These are phyloP conservation scores for Barypeithes pellucidus DNA, from an alignment of 2,888 invertebrate genomes.

Conservation along the genomic window DNA sequence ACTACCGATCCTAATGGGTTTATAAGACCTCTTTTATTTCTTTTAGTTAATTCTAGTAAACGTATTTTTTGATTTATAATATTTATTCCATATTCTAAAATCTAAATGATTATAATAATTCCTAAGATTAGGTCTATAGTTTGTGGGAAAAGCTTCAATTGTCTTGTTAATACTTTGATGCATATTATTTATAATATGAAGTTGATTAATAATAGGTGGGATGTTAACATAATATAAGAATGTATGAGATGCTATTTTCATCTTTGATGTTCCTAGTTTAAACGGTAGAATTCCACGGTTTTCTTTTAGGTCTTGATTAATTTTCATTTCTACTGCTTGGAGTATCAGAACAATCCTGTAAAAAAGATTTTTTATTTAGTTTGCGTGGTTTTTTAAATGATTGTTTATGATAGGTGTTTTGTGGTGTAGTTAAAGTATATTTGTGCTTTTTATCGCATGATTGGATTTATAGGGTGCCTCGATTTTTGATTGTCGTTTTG, in stretches of 20 bases:
- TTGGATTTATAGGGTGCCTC: background rate
- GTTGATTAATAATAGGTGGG: background rate
- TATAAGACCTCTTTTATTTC: too few species aligned
- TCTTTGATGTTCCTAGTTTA: constrained; percentile 20
- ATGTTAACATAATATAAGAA: constrained; percentile 23
- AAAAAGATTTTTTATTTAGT: background rate
- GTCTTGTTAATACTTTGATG: background rate
- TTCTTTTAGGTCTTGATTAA: constrained; percentile 12
- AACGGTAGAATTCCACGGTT: constrained; percentile 22
- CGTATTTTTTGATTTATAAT: too few species aligned
- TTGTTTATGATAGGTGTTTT: constrained; percentile 2
- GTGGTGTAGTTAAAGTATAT: background rate
- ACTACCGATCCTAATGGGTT: too few species aligned
- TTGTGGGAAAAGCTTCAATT: background rate
- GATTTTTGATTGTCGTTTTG: background rate
- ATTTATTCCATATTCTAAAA: too few species aligned
- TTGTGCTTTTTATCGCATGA: background rate
- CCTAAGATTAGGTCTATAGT: background rate
- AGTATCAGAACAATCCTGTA: constrained; percentile 1
- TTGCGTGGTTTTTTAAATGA: constrained; percentile 9
- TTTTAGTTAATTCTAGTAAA: too few species aligned
- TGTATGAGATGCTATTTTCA: constrained; percentile 9
- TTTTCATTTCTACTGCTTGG: constrained; percentile 3
- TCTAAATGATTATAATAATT: too few species aligned
- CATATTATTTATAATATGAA: background rate